Conservation (phyloP, 2,888 invertebrate species). For the Agriopis leucophaearia region DNA sequence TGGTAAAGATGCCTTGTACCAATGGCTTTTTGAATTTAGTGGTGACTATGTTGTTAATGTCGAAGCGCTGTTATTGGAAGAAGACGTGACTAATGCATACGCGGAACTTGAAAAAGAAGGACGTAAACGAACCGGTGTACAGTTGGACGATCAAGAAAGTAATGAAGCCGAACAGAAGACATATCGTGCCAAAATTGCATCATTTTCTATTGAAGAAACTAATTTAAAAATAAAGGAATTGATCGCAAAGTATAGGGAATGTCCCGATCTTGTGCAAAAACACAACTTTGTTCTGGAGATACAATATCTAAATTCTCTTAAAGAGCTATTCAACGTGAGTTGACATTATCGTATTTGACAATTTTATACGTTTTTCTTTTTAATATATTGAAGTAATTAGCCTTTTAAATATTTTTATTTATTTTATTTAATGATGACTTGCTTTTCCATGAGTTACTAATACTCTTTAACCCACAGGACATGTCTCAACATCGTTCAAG, state of each 20-base stretch:
- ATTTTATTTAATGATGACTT: background rate
- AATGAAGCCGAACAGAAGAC: slow-evolving; percentile 24
- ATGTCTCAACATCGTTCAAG: slow-evolving; percentile 52
- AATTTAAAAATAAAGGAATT: slow-evolving; percentile 48
- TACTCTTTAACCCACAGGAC: slow-evolving; percentile 52
- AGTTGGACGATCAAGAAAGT: slow-evolving; percentile 55
- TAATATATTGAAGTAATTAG: background rate
- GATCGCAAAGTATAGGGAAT: slow-evolving; percentile 39
- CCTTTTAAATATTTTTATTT: background rate
- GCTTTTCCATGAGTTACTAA: background rate
- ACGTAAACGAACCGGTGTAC: slow-evolving; percentile 52
- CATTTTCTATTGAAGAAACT: slow-evolving; percentile 55
- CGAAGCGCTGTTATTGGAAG: slow-evolving; percentile 37
- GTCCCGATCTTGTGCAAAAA: slow-evolving; percentile 8
- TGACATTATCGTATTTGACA: background rate
- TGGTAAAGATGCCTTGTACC: slow-evolving; percentile 53
- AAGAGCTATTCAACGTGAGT: slow-evolving; percentile 63
- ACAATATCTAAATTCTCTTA: slow-evolving; percentile 50
- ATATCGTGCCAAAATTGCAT: slow-evolving; percentile 40
- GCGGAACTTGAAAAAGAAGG: slow-evolving; percentile 50
- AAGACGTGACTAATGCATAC: slow-evolving; percentile 39
- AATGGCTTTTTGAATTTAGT: slow-evolving; percentile 67
- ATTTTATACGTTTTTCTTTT: background rate
- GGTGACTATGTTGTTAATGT: slow-evolving; percentile 43
- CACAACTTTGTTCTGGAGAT: slow-evolving; percentile 40